Evolutionary conservation across 2,888 invertebrate genomes (phyloP).

Genomic region (Odontothrips loti): DNA sequence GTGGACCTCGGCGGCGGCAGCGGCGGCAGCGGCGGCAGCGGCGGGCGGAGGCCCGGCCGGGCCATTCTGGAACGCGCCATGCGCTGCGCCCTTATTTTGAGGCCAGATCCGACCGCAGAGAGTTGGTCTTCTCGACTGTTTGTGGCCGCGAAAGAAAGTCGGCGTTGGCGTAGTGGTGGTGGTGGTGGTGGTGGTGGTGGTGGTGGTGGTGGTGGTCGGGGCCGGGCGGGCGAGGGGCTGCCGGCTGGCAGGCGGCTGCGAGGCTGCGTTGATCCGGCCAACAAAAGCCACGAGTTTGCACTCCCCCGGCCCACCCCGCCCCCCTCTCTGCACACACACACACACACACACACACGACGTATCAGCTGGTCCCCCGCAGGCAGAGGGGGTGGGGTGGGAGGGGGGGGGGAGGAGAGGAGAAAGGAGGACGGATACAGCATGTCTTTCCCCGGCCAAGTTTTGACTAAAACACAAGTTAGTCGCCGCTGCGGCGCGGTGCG

Average conservation of each 20-base stretch:
- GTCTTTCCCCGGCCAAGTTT: not conserved
- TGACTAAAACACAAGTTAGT: constrained; percentile 22
- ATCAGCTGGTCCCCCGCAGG: not conserved
- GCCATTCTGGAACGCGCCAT: no score
- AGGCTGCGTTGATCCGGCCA: not conserved
- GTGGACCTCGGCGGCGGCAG: no score
- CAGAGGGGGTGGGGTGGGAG: not conserved
- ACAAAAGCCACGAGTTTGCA: not conserved
- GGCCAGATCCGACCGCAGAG: not conserved
- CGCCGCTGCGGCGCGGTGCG: not conserved
- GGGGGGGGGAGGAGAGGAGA: not conserved
- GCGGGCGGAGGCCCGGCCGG: no score
- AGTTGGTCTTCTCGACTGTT: constrained; percentile 6
- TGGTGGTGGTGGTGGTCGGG: not conserved
- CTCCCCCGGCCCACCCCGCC: no score
- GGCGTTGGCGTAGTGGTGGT: not conserved
- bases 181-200: no score
- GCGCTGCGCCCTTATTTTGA: not conserved
- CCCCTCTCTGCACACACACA: not conserved
- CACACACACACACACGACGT: no score
- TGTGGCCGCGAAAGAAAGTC: not conserved
- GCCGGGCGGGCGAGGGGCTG: not conserved
- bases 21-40: no score
- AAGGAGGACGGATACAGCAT: not conserved
- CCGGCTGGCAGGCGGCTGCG: not conserved